These are phyloP conservation scores for Myripristis jacobus DNA, from an alignment of 2,797 vertebrate genomes.

Conservation along the genomic window DNA sequence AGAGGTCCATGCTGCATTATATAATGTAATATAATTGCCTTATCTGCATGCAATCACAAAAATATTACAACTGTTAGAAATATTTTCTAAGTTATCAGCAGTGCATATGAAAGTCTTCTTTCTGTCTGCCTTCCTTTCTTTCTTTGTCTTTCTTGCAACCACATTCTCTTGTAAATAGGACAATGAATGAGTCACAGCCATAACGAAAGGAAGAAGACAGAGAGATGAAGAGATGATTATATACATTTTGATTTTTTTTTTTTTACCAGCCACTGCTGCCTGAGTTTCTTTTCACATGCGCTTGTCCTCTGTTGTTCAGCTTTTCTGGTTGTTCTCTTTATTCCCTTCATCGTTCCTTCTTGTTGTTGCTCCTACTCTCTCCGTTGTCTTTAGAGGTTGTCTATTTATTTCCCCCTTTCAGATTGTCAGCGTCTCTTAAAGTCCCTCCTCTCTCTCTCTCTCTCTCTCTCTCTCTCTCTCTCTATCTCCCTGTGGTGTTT, in stretches of 20 bases:
- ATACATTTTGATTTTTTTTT: slow-evolving; percentile 47
- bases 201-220: slow-evolving; percentile 55
- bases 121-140: slow-evolving; percentile 40
- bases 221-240: slow-evolving; percentile 58
- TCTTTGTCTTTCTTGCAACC: slow-evolving; percentile 55
- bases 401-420: slow-evolving; percentile 54
- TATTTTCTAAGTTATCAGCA: background rate
- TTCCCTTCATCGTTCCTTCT: slow-evolving; percentile 52
- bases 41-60: too few species aligned
- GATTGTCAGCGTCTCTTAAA: slow-evolving; percentile 43
- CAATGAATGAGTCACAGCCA: slow-evolving; percentile 71
- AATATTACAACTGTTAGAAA: too few species aligned
- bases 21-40: too few species aligned
- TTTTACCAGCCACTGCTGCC: slow-evolving; percentile 67
- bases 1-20: too few species aligned
- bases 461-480: background rate
- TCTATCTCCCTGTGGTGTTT: background rate
- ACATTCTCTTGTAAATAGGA: slow-evolving; percentile 67
- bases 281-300: slow-evolving; percentile 59
- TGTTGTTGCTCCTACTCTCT: slow-evolving; percentile 24
- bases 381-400: slow-evolving; percentile 20
- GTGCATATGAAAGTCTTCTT: background rate
- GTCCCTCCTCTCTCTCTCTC: slow-evolving; percentile 23
- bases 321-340: slow-evolving; percentile 35
- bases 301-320: slow-evolving; percentile 50